Evolutionary conservation across 2,113 vertebrate genomes (phyloP), one percentile per base, ranked within the genome.

Genomic region (Actenoides lindsayi): DNA sequence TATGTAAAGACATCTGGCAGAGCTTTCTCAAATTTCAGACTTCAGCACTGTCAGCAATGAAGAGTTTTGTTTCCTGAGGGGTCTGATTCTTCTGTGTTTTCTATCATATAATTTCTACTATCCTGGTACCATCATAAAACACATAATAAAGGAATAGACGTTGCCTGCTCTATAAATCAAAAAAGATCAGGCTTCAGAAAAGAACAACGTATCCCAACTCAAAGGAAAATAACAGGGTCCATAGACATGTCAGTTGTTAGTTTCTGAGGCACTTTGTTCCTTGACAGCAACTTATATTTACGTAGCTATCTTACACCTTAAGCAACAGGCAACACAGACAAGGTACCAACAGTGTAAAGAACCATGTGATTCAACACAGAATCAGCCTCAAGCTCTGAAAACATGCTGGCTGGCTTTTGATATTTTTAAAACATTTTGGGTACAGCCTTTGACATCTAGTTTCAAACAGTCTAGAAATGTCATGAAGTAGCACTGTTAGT

Each of bases 1-100:
- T 33, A 73, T 37, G 54, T 80, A 50, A 92, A 89, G 83, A 87
- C 74, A 93, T 70, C 91, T 94, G 78, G 24, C 74, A 68, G 1
- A 82, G 56, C 62, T 5, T 74, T 87, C 92, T 53, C 25, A 69
- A 80, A 93, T 87, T 70, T 95, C 89, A 95, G 76, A 59, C 35
- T 74, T 81, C 25, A 42, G 79, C 79, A 78, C 31, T 85, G 89
- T 60, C 92, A 87, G 74, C 56, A 77, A 53, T 19, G 50, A 91
- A 77, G 21, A 75, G 20, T 39, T 87, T 71, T 42, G 67, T 70
- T 76, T 33, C 50, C 78, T 44, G 16, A 63, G 20, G 31, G 33
- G 25, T 64, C 80, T 59, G 50, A 96, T 33, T 46, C 73, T 78
- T 85, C 62, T 28, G 15, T 30, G 4, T 0, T 24, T 67, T 59